These are phyloP conservation scores for Mastigias papua DNA, from an alignment of 30 jellyfish, hydroid and myxozoan genomes.

Conservation along the genomic window DNA sequence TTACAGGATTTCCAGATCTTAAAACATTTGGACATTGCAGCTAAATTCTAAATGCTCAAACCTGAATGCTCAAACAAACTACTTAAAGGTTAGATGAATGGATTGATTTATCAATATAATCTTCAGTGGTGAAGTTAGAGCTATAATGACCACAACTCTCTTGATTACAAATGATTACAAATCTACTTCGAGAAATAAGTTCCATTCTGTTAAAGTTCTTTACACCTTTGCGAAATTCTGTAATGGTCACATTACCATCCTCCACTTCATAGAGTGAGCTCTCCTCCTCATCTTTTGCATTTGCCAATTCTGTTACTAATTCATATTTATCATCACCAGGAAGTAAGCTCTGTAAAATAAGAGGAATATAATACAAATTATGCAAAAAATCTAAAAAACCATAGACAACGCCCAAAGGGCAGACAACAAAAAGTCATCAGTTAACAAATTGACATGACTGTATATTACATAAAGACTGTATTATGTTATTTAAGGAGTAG, in stretches of 20 bases:
- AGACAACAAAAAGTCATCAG: too few species aligned
- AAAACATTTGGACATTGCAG: too few species aligned
- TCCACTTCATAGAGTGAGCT: not conserved
- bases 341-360: conserved; percentile 20
- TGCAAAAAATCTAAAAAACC: too few species aligned
- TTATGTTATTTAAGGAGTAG: too few species aligned
- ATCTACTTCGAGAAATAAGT: not conserved
- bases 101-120: not conserved
- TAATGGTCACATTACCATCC: not conserved
- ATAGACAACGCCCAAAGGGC: too few species aligned
- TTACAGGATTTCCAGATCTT: too few species aligned
- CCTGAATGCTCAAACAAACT: too few species aligned
- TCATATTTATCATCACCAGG: conserved; percentile 57
- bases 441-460: too few species aligned
- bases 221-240: not conserved
- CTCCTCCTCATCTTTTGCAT: too few species aligned
- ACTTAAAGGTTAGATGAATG: conserved; percentile 7
- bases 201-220: conserved; percentile 15
- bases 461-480: too few species aligned
- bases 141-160: conserved; percentile 21
- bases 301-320: not conserved
- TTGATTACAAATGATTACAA: conserved; percentile 9
- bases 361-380: too few species aligned
- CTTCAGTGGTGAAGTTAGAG: not conserved
- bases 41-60: too few species aligned